Evolutionary conservation across 2,888 invertebrate species (phyloP).

Genomic region (Eurytoma californica): DNA sequence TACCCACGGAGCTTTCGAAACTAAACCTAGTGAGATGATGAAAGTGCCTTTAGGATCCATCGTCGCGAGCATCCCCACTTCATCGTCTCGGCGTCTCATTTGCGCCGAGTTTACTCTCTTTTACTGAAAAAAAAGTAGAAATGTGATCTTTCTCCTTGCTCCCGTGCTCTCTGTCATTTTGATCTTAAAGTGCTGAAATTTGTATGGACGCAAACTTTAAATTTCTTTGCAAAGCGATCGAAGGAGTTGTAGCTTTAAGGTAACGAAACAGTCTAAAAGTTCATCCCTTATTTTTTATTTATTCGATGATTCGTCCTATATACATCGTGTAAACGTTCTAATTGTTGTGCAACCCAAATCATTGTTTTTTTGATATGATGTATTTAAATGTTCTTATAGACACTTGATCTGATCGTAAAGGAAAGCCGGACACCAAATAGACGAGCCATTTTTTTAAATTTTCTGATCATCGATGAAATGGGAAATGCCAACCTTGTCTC

Average conservation of each 20-base stretch:
- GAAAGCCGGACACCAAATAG: constrained; percentile 48
- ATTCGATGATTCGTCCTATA: constrained; percentile 28
- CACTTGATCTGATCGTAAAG: constrained; percentile 26
- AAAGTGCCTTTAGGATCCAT: constrained; percentile 55
- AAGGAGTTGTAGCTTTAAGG: constrained; percentile 10
- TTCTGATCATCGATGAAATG: constrained; percentile 47
- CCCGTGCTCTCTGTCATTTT: constrained; percentile 38
- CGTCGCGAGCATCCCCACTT: constrained; percentile 8
- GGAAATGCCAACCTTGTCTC: constrained; percentile 33
- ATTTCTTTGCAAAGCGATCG: not conserved
- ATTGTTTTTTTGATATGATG: constrained; percentile 14
- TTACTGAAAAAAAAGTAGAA: not conserved
- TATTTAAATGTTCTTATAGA: constrained; percentile 26
- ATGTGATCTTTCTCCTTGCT: constrained; percentile 17
- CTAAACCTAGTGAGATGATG: constrained; percentile 1
- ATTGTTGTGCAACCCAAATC: constrained; percentile 9
- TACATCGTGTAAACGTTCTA: constrained; percentile 1
- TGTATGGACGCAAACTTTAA: constrained; percentile 25
- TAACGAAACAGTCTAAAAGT: too few relatives aligned
- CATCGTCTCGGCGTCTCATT: constrained; percentile 3
- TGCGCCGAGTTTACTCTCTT: constrained; percentile 14
- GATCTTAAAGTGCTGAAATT: constrained; percentile 26
- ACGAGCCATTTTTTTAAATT: constrained; percentile 21
- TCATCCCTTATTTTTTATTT: constrained; percentile 23
- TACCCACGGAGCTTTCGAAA: not conserved